Evolutionary conservation across 2,113 vertebrate genomes (phyloP), one percentile per base, ranked within the genome.

Genomic region (Periophthalmodon schlosseri): DNA sequence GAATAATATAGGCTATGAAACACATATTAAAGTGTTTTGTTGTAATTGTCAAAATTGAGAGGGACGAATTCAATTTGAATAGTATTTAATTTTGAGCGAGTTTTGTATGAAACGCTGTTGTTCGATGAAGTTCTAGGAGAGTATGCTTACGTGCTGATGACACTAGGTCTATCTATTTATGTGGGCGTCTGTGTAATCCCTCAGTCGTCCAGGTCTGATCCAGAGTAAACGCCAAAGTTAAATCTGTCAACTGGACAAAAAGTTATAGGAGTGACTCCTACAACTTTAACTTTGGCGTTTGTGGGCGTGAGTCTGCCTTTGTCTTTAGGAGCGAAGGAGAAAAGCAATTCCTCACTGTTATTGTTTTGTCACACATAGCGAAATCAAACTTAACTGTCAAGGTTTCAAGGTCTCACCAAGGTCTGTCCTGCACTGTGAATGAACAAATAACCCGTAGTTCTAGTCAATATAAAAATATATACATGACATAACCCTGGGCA

Each of bases 281-380:
- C n/a, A n/a, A n/a, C n/a, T n/a, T n/a, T n/a, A n/a, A n/a, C n/a
- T n/a, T n/a, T n/a, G n/a, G n/a, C n/a, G n/a, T n/a, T n/a, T 87
- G 77, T 14, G 76, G 81, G 76, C 72, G 72, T 12, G 54, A 81
- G 73, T 87, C 73, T 67, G 79, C 44, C 82, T 14, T 0, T 21
- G 73, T 69, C 46, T 3, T 47, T 52, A 20, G 74, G 13, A 56
- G 60, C 67, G 28, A 28, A 28, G 28, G 73, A 46, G 60, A n/a
- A 64, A 54, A 73, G 66, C 28, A 67, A 79, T 84, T 87, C 49
- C 24, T 44, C 15, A 9, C 36, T 78, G 78, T 74, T 87, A 74
- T 81, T 86, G 80, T 87, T 85, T 76, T 21, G 76, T 82, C 75
- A 82, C 84, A 82, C 78, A 61, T 73, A 78, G 82, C 44, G 21